Conservation (phyloP, 2,888 invertebrate species). For the Phortica okadai region DNA sequence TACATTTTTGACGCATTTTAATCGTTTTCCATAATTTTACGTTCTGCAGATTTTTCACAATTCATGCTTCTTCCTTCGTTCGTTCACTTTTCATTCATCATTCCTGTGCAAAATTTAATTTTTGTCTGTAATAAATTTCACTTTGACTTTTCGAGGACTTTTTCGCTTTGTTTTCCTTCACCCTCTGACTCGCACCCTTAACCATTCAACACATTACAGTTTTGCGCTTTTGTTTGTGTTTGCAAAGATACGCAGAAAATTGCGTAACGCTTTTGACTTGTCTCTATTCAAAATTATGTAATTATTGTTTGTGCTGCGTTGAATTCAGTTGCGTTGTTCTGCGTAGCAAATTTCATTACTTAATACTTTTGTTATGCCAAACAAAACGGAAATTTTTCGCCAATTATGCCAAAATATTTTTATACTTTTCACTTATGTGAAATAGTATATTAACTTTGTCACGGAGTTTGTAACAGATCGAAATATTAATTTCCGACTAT, state of each 20-base stretch:
- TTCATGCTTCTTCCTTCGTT: background rate
- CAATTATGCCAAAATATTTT: constrained; percentile 1
- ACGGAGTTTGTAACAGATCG: too few relatives aligned
- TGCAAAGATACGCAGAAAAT: constrained; percentile 19
- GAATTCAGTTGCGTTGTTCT: constrained; percentile 12
- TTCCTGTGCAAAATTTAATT: constrained; percentile 15
- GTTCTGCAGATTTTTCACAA: background rate
- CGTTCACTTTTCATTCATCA: constrained; percentile 7
- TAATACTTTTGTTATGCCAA: constrained; percentile 7
- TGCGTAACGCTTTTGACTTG: constrained; percentile 15
- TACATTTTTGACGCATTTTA: constrained; percentile 14
- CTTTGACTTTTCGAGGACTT: constrained; percentile 19
- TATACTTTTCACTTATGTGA: too few relatives aligned
- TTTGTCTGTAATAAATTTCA: constrained; percentile 19
- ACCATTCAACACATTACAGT: background rate
- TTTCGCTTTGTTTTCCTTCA: background rate
- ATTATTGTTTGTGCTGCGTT: constrained; percentile 18
- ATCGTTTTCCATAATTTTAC: constrained; percentile 25
- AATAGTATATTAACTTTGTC: too few relatives aligned
- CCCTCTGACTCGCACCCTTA: background rate
- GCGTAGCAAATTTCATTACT: constrained; percentile 21
- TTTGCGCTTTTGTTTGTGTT: background rate
- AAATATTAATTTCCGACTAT: too few relatives aligned
- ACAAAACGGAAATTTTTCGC: background rate
- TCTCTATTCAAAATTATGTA: constrained; percentile 11